These are phyloP conservation scores for Schizothorax lantsangensis DNA, from an alignment of 2,797 vertebrate genomes.

Conservation along the genomic window DNA sequence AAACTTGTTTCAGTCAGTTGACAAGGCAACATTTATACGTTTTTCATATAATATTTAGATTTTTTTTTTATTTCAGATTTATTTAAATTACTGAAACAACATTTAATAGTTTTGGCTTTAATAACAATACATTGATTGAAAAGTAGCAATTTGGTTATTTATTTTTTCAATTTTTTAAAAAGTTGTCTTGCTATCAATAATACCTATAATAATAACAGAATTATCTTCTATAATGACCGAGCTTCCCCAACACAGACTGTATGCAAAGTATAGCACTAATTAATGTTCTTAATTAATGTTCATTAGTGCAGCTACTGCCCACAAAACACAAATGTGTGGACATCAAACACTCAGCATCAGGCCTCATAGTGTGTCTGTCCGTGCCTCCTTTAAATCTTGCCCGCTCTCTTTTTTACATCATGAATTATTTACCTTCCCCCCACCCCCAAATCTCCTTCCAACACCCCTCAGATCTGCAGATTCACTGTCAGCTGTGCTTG, in stretches of 20 bases:
- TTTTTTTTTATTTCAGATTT: neutral
- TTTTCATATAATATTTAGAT: neutral
- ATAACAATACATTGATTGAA: neutral
- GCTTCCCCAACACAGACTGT: neutral
- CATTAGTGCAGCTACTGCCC: constrained; percentile 10
- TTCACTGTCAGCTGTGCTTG: constrained; percentile 42
- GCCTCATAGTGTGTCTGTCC: constrained; percentile 33
- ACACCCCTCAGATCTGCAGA: constrained; percentile 47
- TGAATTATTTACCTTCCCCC: constrained; percentile 62
- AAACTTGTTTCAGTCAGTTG: neutral
- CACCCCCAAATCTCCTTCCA: constrained; percentile 55
- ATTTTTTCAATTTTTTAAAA: neutral
- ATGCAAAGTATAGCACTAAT: constrained; percentile 1
- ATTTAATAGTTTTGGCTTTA: neutral
- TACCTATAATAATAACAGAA: neutral
- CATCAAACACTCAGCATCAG: constrained; percentile 53
- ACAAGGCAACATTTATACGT: neutral
- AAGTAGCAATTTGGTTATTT: neutral
- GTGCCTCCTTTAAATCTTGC: constrained; percentile 36
- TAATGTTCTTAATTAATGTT: constrained; percentile 1
- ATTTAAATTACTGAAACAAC: neutral
- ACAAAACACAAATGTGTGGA: constrained; percentile 38
- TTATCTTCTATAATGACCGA: neutral
- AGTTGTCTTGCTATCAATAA: neutral
- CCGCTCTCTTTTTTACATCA: constrained; percentile 28